Conservation (phyloP, 2,797 vertebrate species). For the Sebastes baramenuke region DNA sequence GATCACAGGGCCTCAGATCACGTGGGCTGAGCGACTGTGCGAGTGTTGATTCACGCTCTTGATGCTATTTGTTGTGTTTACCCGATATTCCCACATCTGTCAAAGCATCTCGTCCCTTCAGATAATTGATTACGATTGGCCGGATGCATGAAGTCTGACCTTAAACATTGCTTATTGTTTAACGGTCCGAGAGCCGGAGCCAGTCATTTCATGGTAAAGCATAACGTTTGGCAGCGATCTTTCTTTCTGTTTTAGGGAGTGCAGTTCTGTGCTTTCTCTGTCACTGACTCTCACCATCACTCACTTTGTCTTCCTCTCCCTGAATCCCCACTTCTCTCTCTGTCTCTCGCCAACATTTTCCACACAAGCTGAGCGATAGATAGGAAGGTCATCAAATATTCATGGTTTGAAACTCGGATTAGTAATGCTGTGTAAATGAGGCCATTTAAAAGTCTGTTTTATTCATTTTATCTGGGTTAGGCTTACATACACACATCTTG, state of each 20-base stretch:
- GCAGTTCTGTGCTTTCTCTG: conserved; percentile 33
- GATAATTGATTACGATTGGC: conserved; percentile 18
- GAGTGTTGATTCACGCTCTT: conserved; percentile 19
- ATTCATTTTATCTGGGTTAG: conserved; percentile 84
- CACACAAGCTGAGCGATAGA: conserved; percentile 64
- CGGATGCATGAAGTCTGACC: conserved; percentile 9
- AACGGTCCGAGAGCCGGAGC: neutral
- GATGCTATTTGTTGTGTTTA: conserved; percentile 42
- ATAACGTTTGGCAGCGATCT: neutral
- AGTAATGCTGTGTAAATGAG: conserved; percentile 82
- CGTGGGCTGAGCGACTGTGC: neutral
- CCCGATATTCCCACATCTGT: conserved; percentile 29
- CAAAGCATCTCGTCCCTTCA: conserved; percentile 1
- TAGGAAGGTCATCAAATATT: conserved; percentile 80
- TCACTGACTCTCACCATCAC: conserved; percentile 49
- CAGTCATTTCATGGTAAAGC: conserved; percentile 17
- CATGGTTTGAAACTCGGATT: conserved; percentile 79
- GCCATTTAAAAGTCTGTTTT: conserved; percentile 85
- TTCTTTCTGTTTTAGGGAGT: conserved; percentile 22
- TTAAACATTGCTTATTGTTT: conserved; percentile 12
- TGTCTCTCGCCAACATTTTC: conserved; percentile 45
- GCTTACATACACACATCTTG: conserved; percentile 50
- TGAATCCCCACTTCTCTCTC: conserved; percentile 19
- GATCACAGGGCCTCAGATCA: conserved; percentile 66
- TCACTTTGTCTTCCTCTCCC: conserved; percentile 33